Percentiles rank a stretch among this genome's conserved stretches.
phyloP scores from a whole-genome alignment of 2,113 vertebrate species.

The Sturnira hondurensis region DNA sequence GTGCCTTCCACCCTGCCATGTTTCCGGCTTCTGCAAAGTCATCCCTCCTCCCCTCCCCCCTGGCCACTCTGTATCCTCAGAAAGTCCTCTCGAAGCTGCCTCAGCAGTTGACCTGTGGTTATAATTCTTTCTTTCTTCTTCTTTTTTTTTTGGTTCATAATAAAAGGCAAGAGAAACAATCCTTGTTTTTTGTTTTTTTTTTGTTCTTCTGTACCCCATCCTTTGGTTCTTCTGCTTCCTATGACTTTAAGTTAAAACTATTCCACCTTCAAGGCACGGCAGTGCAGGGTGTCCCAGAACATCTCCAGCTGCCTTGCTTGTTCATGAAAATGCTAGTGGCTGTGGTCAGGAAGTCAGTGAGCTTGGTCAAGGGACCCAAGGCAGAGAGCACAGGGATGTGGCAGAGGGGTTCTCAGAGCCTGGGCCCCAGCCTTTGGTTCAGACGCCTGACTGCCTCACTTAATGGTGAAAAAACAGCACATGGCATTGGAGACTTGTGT shows the following conservation, averaged over 20 bases:
- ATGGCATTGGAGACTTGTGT: neutral
- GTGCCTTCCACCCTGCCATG: neutral
- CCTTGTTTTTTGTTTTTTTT: neutral
- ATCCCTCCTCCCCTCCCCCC: neutral
- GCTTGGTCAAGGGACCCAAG: conserved; percentile 75
- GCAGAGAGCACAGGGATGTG: conserved; percentile 65
- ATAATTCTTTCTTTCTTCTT: conserved; percentile 15
- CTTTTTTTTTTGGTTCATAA: neutral
- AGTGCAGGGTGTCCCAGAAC: neutral
- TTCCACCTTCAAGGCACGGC: conserved; percentile 1
- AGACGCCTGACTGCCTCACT: neutral
- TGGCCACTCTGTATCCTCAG: conserved; percentile 25
- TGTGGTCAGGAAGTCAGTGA: conserved; percentile 83
- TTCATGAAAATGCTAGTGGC: conserved; percentile 65
- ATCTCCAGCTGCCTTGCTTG: neutral
- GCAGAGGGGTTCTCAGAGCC: neutral
- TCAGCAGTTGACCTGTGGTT: conserved; percentile 27
- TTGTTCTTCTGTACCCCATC: neutral
- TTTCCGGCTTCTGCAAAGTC: neutral
- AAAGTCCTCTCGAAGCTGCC: neutral
- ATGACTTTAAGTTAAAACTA: conserved; percentile 20
- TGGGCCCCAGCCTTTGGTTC: neutral
- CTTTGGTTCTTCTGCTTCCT: neutral
- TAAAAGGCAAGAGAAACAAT: neutral
- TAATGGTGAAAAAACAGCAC: neutral